Evolutionary conservation across 2,888 invertebrate genomes (phyloP).

Genomic region (Cheilosia vulpina): DNA sequence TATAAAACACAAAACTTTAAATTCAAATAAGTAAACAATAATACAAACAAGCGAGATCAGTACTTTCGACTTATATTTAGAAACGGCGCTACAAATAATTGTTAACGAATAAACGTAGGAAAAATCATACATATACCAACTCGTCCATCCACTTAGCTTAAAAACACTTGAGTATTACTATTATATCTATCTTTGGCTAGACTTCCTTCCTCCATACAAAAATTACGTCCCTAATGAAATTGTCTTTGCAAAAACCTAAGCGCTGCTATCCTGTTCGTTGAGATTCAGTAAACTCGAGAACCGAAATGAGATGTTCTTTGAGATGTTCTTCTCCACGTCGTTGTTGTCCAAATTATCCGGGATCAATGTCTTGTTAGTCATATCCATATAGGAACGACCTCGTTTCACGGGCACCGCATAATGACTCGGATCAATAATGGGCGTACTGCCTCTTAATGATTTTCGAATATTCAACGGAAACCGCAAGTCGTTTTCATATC

Average conservation of each 20-base stretch:
- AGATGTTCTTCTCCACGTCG: slow-evolving; percentile 82
- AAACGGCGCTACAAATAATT: not conserved
- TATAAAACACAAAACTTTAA: slow-evolving; percentile 13
- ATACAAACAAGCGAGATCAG: slow-evolving; percentile 34
- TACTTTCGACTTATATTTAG: slow-evolving; percentile 2
- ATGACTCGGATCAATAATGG: slow-evolving; percentile 76
- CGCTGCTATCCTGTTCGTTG: slow-evolving; percentile 79
- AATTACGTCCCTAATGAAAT: not conserved
- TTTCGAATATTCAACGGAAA: slow-evolving; percentile 82
- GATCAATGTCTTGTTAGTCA: slow-evolving; percentile 81
- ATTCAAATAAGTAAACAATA: slow-evolving; percentile 50
- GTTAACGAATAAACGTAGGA: not conserved
- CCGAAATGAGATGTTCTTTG: slow-evolving; percentile 83
- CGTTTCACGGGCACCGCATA: slow-evolving; percentile 82
- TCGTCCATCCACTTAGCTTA: not conserved
- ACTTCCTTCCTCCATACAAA: slow-evolving; percentile 3
- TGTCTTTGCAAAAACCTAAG: slow-evolving; percentile 41
- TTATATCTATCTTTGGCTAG: slow-evolving; percentile 66
- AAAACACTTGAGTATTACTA: slow-evolving; percentile 54
- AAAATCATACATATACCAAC: not conserved
- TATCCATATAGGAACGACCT: slow-evolving; percentile 82
- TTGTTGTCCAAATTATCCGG: slow-evolving; percentile 82
- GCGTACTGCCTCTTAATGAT: slow-evolving; percentile 75
- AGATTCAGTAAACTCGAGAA: slow-evolving; percentile 83
- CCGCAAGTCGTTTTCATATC: slow-evolving; percentile 82